phyloP scores from a whole-genome alignment of 64 coral and sea anemone species.

The Montipora efflorescens region DNA sequence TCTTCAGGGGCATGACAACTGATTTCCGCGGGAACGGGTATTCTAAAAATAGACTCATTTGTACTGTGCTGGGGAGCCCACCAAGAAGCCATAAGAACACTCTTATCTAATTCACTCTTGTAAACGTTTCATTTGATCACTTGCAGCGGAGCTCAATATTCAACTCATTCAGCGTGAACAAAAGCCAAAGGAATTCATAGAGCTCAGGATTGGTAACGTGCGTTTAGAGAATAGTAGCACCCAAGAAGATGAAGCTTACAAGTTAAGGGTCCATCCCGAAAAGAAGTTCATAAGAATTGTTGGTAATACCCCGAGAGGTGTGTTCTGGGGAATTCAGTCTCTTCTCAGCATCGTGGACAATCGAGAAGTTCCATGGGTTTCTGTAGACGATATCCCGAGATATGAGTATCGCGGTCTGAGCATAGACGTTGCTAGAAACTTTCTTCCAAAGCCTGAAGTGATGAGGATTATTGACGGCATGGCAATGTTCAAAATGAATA shows the following conservation, averaged over 20 bases:
- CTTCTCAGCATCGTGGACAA: constrained; percentile 31
- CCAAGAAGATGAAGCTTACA: constrained; percentile 56
- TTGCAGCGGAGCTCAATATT: background rate
- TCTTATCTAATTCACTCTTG: too few species aligned
- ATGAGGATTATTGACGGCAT: constrained; percentile 78
- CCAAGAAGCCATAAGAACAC: too few species aligned
- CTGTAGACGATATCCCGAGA: constrained; percentile 77
- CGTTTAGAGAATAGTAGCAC: background rate
- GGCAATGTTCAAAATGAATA: constrained; percentile 94
- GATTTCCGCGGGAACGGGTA: too few species aligned
- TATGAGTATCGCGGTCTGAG: constrained; percentile 87
- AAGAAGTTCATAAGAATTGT: constrained; percentile 27
- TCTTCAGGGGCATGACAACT: too few species aligned
- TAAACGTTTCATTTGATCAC: background rate
- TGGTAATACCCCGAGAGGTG: constrained; percentile 14
- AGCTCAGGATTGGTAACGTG: constrained; percentile 18
- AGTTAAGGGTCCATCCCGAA: constrained; percentile 29
- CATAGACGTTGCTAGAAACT: constrained; percentile 88
- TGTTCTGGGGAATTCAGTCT: constrained; percentile 76
- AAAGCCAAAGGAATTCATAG: constrained; percentile 9
- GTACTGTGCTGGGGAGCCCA: too few species aligned
- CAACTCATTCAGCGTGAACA: background rate
- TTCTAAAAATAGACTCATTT: too few species aligned
- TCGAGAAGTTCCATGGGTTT: constrained; percentile 44
- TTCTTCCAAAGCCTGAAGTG: constrained; percentile 72